Conservation (phyloP, 1,140 invertebrate genomes). For the Aphelenchoides avenae region DNA sequence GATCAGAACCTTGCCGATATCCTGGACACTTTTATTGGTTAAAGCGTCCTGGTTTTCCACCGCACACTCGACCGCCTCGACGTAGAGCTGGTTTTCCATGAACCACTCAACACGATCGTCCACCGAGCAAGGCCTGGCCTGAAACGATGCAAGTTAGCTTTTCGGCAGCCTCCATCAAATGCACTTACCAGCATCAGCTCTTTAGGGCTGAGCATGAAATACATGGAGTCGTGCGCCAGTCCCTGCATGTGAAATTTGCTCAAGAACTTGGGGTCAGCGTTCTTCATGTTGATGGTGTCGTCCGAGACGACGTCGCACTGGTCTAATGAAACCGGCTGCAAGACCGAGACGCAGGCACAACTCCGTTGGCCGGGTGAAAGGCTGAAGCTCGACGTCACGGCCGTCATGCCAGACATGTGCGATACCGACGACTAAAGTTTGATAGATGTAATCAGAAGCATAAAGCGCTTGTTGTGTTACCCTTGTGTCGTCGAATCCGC, state of each 20-base stretch:
- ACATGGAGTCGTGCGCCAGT: slow-evolving; percentile 28
- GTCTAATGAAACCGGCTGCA: slow-evolving; percentile 15
- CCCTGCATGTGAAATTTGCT: slow-evolving; percentile 23
- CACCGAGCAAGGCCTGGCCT: slow-evolving; percentile 49
- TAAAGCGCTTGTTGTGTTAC: too few species aligned
- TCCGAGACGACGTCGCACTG: slow-evolving; percentile 29
- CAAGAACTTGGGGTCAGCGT: slow-evolving; percentile 27
- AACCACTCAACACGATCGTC: slow-evolving; percentile 51
- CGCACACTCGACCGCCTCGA: slow-evolving; percentile 47
- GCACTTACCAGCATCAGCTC: slow-evolving; percentile 45
- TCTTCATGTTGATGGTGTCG: slow-evolving; percentile 40
- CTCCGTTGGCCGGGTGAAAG: too few species aligned
- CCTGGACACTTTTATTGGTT: slow-evolving; percentile 30
- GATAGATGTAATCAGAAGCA: too few species aligned
- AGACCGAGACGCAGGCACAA: too few species aligned
- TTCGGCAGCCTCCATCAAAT: neutral
- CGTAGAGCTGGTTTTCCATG: slow-evolving; percentile 47
- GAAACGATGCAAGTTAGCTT: slow-evolving; percentile 5
- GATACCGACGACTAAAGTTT: slow-evolving; percentile 17
- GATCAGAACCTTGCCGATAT: slow-evolving; percentile 37
- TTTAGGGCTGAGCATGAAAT: slow-evolving; percentile 37
- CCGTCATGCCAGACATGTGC: slow-evolving; percentile 15
- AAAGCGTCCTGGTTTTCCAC: slow-evolving; percentile 28
- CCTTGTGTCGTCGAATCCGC: slow-evolving; percentile 14
- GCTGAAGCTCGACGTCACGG: too few species aligned